These are phyloP conservation scores for Boloria euphrosyne DNA, from an alignment of 2,888 invertebrate genomes.

Conservation along the genomic window DNA sequence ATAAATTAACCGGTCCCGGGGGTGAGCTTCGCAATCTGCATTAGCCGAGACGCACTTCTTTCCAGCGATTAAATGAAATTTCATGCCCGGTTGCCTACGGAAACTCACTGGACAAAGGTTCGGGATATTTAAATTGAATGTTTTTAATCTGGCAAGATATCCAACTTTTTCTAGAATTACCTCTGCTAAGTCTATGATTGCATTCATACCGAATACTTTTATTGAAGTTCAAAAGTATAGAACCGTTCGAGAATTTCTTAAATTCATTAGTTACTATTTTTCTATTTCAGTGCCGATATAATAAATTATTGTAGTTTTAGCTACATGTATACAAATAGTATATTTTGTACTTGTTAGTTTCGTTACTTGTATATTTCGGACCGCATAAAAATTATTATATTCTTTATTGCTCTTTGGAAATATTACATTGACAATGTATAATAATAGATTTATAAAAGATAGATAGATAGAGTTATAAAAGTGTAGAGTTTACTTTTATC, in stretches of 20 bases:
- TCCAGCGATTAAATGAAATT: constrained; percentile 79
- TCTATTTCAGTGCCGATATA: neutral
- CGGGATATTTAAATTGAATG: constrained; percentile 74
- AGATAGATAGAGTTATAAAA: no score
- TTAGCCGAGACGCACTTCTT: constrained; percentile 78
- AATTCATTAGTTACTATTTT: constrained; percentile 1
- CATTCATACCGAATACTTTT: constrained; percentile 29
- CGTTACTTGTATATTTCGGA: no score
- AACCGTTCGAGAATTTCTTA: neutral
- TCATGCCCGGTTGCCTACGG: constrained; percentile 74
- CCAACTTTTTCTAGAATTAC: constrained; percentile 35
- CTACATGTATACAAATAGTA: no score
- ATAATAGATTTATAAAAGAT: no score
- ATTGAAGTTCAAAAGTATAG: constrained; percentile 24
- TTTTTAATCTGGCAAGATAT: constrained; percentile 61
- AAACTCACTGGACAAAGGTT: constrained; percentile 75
- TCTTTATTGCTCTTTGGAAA: no score
- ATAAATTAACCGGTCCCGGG: constrained; percentile 74
- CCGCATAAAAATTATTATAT: no score
- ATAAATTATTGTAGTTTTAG: no score
- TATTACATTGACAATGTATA: no score
- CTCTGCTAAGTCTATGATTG: constrained; percentile 35
- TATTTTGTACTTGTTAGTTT: no score
- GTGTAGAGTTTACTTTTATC: no score
- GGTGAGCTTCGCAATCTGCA: constrained; percentile 75